Base-by-base conservation (phyloP, 2,888 invertebrate genomes). In the Papilio demoleus region DNA sequence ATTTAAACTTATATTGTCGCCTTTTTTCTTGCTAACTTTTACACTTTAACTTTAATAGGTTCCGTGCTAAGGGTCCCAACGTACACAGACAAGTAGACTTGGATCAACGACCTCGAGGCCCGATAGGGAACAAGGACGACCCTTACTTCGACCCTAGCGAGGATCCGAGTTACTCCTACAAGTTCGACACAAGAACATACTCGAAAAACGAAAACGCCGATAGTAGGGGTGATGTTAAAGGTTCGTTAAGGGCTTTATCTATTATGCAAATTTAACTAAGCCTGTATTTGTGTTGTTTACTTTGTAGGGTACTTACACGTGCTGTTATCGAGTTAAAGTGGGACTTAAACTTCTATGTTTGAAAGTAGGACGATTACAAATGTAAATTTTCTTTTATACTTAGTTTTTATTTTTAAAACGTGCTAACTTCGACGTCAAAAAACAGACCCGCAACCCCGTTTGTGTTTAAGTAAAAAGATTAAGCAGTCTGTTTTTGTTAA, bases 121-220 rank as follows among this genome's bases (percentile, higher is more conserved):
- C 95, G 8, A 93, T 94, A 60, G 96, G 95, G 11, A 95, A 94
- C 74, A 94, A 94, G 67, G 96, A 96, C 76, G 96, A 96, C 81
- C 95, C 96, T 0, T 94, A 95, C 77, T 95, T 94, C 75, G 96
- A 96, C 84, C 96, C 96, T 14, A 96, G 93, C 74, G 96, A 96
- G 79, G 96, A 96, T 85, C 96, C 96, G 1, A 95, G 95, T 73
- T 96, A 96, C 81, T 94, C 93, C 67, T 96, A 94, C 80, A 94
- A 93, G 65, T 95, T 95, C 75, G 94, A 94, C 75, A 95, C 96
- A 0, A 87, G 94, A 58, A 95, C 94, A 1, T 95, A 96, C 75
- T 94, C 94, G 12, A 94, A 95, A 76, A 94, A 94, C 72, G 96
- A 96, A 83, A 93, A 93, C 70, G 93, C 94, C 40, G 94, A 95